Evolutionary conservation across 2,113 vertebrate genomes (phyloP).

Genomic region (Petaurus breviceps): DNA sequence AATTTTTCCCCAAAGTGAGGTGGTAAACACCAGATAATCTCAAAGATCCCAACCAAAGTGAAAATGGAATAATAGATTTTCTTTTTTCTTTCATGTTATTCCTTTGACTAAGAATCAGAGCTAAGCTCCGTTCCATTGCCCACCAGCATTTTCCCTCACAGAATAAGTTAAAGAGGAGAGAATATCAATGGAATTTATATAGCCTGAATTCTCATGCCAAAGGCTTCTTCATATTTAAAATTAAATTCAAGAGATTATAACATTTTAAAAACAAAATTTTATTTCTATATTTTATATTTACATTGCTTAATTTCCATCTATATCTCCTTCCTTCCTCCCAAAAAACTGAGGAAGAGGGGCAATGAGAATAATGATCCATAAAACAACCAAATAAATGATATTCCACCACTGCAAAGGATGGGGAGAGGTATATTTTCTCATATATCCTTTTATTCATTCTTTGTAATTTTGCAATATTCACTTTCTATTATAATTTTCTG

Average conservation of each 20-base stretch:
- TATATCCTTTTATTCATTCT: background rate
- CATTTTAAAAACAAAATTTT: background rate
- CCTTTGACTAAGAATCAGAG: background rate
- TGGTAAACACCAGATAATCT: background rate
- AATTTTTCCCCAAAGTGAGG: background rate
- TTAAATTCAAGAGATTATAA: background rate
- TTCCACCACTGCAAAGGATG: background rate
- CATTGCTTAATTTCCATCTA: background rate
- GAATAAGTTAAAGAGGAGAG: background rate
- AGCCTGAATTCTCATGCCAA: background rate
- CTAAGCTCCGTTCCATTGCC: background rate
- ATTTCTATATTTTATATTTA: background rate
- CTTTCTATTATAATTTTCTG: background rate
- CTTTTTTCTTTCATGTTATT: background rate
- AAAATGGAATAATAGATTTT: background rate
- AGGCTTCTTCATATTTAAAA: background rate
- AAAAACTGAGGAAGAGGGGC: background rate
- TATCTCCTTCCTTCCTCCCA: background rate
- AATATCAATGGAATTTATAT: background rate
- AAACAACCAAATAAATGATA: background rate
- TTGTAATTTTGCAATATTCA: background rate
- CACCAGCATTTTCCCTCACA: background rate
- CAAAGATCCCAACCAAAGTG: background rate
- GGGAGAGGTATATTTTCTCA: background rate
- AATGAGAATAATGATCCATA: background rate